Percentiles rank a stretch among this genome's conserved stretches.
phyloP scores from a whole-genome alignment of 2,888 invertebrate genomes.

The Nomada fucata region DNA sequence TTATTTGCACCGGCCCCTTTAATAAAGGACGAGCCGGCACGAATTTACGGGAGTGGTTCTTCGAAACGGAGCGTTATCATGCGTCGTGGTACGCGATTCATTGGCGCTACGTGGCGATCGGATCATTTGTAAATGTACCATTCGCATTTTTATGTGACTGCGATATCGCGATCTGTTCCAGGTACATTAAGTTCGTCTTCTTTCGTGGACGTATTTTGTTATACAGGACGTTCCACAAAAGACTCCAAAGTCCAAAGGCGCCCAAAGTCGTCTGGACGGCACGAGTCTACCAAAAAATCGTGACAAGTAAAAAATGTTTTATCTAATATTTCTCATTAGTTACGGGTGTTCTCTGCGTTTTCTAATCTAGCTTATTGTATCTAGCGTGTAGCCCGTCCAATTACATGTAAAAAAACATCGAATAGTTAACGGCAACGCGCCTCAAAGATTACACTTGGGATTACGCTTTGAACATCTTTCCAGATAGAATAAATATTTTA shows the following conservation, averaged over 20 bases:
- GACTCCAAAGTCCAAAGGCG: too few species aligned
- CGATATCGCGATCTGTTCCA: too few species aligned
- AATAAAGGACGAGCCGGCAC: conserved; percentile 7
- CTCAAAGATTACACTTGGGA: background rate
- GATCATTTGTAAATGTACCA: background rate
- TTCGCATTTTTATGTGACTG: background rate
- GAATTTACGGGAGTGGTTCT: conserved; percentile 6
- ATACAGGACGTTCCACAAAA: too few species aligned
- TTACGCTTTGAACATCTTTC: background rate
- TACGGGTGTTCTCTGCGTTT: background rate
- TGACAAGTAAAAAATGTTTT: background rate
- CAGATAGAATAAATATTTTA: background rate
- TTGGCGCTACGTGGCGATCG: conserved; percentile 5
- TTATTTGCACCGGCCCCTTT: conserved; percentile 15
- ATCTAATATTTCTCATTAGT: background rate
- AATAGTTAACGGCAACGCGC: background rate
- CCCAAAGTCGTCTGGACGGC: too few species aligned
- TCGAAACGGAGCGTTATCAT: conserved; percentile 4
- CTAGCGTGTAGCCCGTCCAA: background rate
- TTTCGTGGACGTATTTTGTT: too few species aligned
- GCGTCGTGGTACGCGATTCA: background rate
- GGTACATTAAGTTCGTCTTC: too few species aligned
- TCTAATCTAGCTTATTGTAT: background rate
- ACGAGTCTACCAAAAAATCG: too few species aligned
- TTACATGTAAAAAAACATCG: background rate